A percentile compares a stretch with the other conserved stretches of the same genome.
Conservation (phyloP, 2,113 vertebrate genomes). For the Rhipidura dahli region DNA sequence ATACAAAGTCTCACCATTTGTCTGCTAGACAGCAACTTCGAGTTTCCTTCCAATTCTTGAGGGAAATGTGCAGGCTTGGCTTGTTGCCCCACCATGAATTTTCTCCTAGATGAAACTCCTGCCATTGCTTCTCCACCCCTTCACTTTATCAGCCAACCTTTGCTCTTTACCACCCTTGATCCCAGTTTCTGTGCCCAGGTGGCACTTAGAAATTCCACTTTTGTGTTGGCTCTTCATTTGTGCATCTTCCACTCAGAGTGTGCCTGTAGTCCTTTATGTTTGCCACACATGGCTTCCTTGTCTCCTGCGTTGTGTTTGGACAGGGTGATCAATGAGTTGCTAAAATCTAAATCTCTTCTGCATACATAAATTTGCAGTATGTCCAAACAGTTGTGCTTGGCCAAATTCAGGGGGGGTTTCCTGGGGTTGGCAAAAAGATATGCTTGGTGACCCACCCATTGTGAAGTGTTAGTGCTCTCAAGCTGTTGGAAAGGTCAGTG, state of each 20-base stretch:
- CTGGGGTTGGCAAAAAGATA: not conserved
- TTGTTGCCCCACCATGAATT: not conserved
- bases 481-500: not conserved
- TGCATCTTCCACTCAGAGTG: not conserved
- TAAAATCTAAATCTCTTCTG: not conserved
- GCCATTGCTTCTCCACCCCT: not conserved
- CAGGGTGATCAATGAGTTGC: not conserved
- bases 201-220: not conserved
- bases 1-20: not conserved
- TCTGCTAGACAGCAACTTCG: not conserved
- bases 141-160: not conserved
- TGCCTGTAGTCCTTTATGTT: not conserved
- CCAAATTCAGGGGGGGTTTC: not conserved
- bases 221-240: not conserved
- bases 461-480: not conserved
- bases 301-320: not conserved
- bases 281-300: not conserved
- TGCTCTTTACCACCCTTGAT: not conserved
- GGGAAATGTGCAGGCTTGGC: not conserved
- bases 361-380: not conserved
- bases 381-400: not conserved
- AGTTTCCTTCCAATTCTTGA: constrained; percentile 17
- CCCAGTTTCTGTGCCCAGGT: not conserved
- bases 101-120: not conserved
- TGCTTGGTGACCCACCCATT: rapidly evolving